Evolutionary conservation across 2,113 vertebrate species (phyloP).

Genomic region (Menura novaehollandiae): DNA sequence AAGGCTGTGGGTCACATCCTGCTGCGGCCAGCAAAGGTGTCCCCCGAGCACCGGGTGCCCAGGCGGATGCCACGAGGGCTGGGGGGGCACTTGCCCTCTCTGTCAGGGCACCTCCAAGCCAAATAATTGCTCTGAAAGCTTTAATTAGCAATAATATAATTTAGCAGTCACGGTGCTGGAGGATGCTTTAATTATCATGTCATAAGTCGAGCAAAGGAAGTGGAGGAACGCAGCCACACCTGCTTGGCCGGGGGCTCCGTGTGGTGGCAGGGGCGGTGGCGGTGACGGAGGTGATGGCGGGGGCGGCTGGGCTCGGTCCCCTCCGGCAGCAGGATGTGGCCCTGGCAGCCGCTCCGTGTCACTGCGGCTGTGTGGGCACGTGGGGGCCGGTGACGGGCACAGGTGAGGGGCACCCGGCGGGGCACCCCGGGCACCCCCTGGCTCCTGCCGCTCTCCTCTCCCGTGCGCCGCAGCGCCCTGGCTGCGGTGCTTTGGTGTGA

Average conservation of each 20-base stretch:
- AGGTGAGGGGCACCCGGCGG: too few species aligned
- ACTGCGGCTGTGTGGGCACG: not conserved
- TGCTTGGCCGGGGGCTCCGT: not conserved
- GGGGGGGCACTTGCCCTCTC: fast-evolving
- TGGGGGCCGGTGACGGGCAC: not conserved
- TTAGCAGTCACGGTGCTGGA: not conserved
- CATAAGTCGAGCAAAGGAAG: not conserved
- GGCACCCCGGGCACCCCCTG: fast-evolving
- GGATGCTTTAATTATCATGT: not conserved
- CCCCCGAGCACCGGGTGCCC: not conserved
- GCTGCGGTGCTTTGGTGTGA: not conserved
- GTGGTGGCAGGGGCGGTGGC: not conserved
- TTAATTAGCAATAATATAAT: not conserved
- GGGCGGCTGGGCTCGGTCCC: not conserved
- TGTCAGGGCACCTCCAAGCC: not conserved
- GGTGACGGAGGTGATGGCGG: not conserved
- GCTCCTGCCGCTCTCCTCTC: not conserved
- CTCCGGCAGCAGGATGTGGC: not conserved
- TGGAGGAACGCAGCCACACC: not conserved
- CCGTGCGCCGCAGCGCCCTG: not conserved
- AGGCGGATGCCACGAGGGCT: fast-evolving
- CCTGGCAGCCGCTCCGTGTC: not conserved
- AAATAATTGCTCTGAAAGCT: not conserved
- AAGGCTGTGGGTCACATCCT: not conserved
- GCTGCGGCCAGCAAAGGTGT: not conserved